Percentiles rank a stretch among this genome's conserved stretches.
Conservation (phyloP, 2,113 vertebrate species). For the Spilogale gracilis region DNA sequence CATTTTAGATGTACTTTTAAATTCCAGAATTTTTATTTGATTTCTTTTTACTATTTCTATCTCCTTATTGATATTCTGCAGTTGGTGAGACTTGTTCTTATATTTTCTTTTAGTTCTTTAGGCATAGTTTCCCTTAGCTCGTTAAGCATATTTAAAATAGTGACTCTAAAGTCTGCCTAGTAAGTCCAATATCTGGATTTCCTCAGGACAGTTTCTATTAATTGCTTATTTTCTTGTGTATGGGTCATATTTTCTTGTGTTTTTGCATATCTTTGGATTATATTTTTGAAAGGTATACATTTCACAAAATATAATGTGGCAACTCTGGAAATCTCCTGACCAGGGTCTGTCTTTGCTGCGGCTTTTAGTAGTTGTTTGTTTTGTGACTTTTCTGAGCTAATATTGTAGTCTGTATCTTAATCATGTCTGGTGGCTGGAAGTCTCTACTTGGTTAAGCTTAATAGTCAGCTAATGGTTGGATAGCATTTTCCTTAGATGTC, state of each 20-base stretch:
- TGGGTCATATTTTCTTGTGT: background rate
- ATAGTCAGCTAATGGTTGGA: background rate
- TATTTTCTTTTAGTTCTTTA: background rate
- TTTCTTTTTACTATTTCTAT: background rate
- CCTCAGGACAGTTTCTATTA: background rate
- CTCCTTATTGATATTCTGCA: conserved; percentile 18
- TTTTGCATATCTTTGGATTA: background rate
- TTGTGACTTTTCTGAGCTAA: conserved; percentile 3
- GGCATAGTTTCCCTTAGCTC: background rate
- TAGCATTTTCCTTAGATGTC: background rate
- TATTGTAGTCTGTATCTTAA: conserved; percentile 4
- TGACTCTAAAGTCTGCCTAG: background rate
- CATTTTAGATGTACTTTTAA: conserved; percentile 8
- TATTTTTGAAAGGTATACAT: background rate
- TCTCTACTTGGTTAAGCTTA: background rate
- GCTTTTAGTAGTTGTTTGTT: background rate
- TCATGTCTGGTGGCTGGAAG: background rate
- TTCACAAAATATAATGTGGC: background rate
- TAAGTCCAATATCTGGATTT: conserved; percentile 27
- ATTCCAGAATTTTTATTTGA: background rate
- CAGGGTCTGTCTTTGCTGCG: background rate
- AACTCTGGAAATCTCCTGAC: background rate
- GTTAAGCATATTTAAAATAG: conserved; percentile 38
- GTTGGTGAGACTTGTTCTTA: background rate
- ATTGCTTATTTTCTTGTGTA: background rate